phyloP scores from a whole-genome alignment of 2,888 invertebrate genomes.

The Micoletzkya japonica region DNA sequence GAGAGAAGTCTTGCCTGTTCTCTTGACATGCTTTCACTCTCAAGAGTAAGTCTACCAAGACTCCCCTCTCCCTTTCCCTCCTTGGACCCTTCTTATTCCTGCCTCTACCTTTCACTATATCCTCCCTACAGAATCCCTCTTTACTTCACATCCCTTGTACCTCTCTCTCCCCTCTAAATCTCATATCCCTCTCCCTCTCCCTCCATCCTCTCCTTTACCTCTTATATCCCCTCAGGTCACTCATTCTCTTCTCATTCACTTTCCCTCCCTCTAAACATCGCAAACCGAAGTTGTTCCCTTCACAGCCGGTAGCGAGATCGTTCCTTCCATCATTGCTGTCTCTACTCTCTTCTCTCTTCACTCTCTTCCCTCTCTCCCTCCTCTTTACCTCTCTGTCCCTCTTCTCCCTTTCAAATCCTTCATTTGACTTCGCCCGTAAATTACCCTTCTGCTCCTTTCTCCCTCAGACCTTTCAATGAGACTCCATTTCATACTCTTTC shows the following conservation, averaged over 20 bases:
- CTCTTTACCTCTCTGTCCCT: slow-evolving; percentile 1
- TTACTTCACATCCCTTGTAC: not conserved
- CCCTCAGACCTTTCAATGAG: not conserved
- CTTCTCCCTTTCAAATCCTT: not conserved
- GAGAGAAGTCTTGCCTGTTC: not conserved
- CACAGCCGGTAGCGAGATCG: not conserved
- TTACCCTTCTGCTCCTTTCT: not conserved
- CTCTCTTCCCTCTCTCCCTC: no score
- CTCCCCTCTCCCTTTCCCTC: not conserved
- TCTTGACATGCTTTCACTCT: not conserved
- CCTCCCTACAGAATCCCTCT: no score
- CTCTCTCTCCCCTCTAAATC: not conserved
- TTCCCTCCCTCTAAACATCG: not conserved
- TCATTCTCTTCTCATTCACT: not conserved
- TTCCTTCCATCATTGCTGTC: no score
- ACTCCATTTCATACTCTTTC: not conserved
- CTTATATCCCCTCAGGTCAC: no score
- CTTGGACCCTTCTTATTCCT: not conserved
- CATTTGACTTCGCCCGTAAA: not conserved
- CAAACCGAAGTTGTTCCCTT: not conserved
- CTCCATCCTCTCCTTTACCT: no score
- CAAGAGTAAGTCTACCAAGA: not conserved
- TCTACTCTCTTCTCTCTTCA: no score
- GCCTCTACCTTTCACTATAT: not conserved
- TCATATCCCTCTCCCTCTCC: not conserved